Conservation (phyloP, 1,140 invertebrate species). For the Harpegnathos saltator region DNA sequence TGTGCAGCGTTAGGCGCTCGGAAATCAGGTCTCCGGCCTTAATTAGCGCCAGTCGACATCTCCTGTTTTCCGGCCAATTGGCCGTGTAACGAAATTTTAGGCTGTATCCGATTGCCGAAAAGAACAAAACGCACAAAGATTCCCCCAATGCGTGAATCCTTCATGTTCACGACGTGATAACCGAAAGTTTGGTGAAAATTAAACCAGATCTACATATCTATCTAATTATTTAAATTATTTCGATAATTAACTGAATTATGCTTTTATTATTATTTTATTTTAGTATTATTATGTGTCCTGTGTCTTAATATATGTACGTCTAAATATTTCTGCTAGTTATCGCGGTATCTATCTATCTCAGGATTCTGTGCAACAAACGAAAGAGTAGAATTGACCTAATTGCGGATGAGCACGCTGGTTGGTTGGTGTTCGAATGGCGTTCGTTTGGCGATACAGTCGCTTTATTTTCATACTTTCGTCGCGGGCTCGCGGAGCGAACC, state of each 20-base stretch:
- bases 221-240: too few species aligned
- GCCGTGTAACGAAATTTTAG: constrained; percentile 5
- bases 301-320: too few species aligned
- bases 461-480: constrained; percentile 43
- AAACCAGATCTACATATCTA: too few species aligned
- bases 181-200: neutral
- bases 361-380: neutral
- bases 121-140: neutral
- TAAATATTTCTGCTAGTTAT: too few species aligned
- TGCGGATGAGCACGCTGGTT: constrained; percentile 13
- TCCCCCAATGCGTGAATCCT: neutral
- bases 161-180: neutral
- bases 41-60: constrained; percentile 65
- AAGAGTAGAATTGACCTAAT: constrained; percentile 22
- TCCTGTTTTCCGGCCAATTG: constrained; percentile 65
- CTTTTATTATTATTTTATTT: too few species aligned
- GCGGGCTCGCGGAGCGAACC: constrained; percentile 9
- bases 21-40: constrained; percentile 53
- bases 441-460: constrained; percentile 26
- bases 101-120: neutral
- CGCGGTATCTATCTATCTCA: too few species aligned
- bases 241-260: too few species aligned
- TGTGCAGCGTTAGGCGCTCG: neutral
- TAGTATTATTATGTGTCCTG: too few species aligned
- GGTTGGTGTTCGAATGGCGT: constrained; percentile 37